phyloP scores from a whole-genome alignment of 2,797 vertebrate genomes.

The Hydrocynus forskahlii region DNA sequence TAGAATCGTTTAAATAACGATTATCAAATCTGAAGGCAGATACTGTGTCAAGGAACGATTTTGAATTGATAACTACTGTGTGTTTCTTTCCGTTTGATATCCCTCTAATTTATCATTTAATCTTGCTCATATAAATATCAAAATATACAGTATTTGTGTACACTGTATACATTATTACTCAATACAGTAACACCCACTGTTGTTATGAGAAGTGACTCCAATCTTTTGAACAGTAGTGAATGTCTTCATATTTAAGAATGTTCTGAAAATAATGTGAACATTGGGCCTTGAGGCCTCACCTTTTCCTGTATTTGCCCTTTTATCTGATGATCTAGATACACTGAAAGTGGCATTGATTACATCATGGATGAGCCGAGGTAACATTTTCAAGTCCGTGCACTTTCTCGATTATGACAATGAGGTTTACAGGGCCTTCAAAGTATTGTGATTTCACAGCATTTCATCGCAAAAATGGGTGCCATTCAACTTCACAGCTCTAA shows the following conservation, averaged over 20 bases:
- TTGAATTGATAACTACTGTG: neutral
- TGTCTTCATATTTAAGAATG: neutral
- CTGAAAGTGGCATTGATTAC: constrained; percentile 59
- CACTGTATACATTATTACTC: neutral
- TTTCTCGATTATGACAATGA: constrained; percentile 28
- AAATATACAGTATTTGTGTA: neutral
- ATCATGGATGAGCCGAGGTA: constrained; percentile 60
- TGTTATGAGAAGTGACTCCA: neutral
- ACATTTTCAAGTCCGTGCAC: constrained; percentile 42
- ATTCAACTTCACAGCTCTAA: constrained; percentile 30
- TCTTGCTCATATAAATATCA: too few species aligned
- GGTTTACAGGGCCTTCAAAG: constrained; percentile 35
- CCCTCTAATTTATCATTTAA: too few species aligned
- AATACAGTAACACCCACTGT: neutral
- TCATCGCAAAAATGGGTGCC: constrained; percentile 26
- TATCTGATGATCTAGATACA: constrained; percentile 49
- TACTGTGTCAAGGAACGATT: neutral
- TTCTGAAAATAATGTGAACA: neutral
- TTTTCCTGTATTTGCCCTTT: constrained; percentile 21
- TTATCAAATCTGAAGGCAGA: neutral
- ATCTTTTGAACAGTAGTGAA: neutral
- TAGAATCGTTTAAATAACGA: neutral
- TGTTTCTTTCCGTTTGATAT: neutral
- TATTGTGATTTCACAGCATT: constrained; percentile 37
- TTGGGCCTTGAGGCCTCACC: neutral